Percentiles rank a stretch among this genome's conserved stretches.
These are phyloP conservation scores for Calosoma granatense DNA, from an alignment of 1,140 invertebrate species.

Conservation along the genomic window DNA sequence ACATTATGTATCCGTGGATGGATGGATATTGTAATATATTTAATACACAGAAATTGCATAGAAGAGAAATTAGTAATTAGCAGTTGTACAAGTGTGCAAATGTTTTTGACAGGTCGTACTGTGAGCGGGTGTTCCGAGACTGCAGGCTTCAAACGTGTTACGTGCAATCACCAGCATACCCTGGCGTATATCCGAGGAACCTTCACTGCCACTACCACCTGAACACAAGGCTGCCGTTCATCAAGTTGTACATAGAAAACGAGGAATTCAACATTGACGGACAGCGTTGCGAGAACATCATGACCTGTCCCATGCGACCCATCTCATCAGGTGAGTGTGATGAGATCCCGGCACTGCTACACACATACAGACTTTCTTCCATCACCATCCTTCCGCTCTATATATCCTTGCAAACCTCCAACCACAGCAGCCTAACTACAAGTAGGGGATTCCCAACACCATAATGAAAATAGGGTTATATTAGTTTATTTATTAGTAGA, in stretches of 20 bases:
- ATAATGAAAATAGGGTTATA: too few relatives aligned
- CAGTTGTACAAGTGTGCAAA: too few relatives aligned
- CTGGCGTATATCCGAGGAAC: conserved; percentile 81
- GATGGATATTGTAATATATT: too few relatives aligned
- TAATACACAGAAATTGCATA: too few relatives aligned
- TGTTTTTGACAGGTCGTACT: conserved; percentile 63
- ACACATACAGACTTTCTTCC: conserved; percentile 1
- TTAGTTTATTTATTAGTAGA: too few relatives aligned
- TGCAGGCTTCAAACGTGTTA: conserved; percentile 83
- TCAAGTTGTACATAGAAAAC: conserved; percentile 85
- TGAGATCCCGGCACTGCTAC: too few relatives aligned
- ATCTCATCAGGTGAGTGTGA: conserved; percentile 57
- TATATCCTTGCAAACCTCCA: conserved; percentile 8
- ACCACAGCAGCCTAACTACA: not conserved
- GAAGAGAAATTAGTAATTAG: too few relatives aligned
- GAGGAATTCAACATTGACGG: conserved; percentile 91
- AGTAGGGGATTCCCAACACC: too few relatives aligned
- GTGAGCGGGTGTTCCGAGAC: conserved; percentile 73
- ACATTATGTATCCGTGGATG: too few relatives aligned
- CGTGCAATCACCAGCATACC: conserved; percentile 85
- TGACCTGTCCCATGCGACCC: conserved; percentile 86
- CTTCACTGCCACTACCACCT: conserved; percentile 82
- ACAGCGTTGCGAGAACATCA: conserved; percentile 85
- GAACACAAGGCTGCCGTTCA: conserved; percentile 76
- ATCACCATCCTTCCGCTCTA: too few relatives aligned